Percentiles rank a stretch among this genome's conserved stretches.
These are phyloP conservation scores for Tylochromis polylepis DNA, from an alignment of 2,113 vertebrate genomes.

Conservation along the genomic window DNA sequence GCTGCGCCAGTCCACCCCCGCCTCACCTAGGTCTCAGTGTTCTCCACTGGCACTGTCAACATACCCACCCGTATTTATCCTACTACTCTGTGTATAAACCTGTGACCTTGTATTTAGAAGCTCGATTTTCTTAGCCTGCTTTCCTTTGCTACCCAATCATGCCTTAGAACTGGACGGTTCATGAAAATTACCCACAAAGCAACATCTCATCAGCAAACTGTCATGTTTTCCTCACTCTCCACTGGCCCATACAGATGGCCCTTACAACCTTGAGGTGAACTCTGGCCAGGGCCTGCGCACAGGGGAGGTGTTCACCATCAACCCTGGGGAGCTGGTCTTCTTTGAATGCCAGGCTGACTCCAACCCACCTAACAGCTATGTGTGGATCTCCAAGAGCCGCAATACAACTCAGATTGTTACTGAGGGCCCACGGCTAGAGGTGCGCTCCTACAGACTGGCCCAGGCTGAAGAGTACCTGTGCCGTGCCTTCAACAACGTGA, in stretches of 20 bases:
- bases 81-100: not conserved
- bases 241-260: constrained; percentile 79
- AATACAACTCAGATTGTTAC: constrained; percentile 82
- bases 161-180: not conserved
- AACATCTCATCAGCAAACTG: not conserved
- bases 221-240: not conserved
- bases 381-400: constrained; percentile 82
- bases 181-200: not conserved
- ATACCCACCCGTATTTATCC: not conserved
- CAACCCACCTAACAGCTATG: constrained; percentile 90
- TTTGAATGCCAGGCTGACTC: constrained; percentile 93
- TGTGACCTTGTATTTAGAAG: not conserved
- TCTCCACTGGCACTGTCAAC: not conserved
- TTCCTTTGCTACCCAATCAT: not conserved
- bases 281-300: constrained; percentile 83
- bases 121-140: not conserved
- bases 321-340: constrained; percentile 81
- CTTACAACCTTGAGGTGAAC: constrained; percentile 89
- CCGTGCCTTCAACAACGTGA: constrained; percentile 88
- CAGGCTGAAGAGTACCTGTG: constrained; percentile 84
- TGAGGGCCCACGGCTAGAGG: constrained; percentile 81
- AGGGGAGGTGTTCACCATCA: constrained; percentile 87
- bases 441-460: constrained; percentile 75
- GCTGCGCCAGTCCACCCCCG: not conserved
- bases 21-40: not conserved